Evolutionary conservation across 2,888 invertebrate species (phyloP).

Genomic region (Polietes domitor): DNA sequence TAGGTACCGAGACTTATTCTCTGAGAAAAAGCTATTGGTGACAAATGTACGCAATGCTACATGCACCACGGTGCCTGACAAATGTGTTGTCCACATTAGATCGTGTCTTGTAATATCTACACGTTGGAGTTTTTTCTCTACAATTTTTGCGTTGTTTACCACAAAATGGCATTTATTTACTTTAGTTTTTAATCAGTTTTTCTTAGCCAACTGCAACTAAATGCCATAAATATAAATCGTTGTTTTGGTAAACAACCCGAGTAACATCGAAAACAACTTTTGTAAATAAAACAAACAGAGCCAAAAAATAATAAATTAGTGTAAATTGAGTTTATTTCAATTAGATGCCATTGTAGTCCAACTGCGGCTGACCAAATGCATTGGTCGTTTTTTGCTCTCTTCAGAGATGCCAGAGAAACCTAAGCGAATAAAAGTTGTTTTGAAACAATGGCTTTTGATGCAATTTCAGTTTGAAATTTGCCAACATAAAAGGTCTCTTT

Average conservation of each 20-base stretch:
- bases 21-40: too few relatives aligned
- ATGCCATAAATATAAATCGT: slow-evolving; percentile 19
- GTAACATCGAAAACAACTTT: background rate
- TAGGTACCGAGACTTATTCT: too few relatives aligned
- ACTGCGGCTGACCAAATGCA: background rate
- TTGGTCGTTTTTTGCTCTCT: background rate
- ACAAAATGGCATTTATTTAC: slow-evolving; percentile 26
- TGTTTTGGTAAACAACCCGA: slow-evolving; percentile 29
- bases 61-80: background rate
- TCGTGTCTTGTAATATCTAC: background rate
- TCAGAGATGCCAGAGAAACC: background rate
- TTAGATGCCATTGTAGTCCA: background rate
- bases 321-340: slow-evolving; percentile 5
- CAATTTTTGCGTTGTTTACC: background rate
- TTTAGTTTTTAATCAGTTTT: slow-evolving; percentile 12
- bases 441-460: too few relatives aligned
- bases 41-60: too few relatives aligned
- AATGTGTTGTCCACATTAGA: background rate
- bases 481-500: too few relatives aligned
- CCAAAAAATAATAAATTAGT: slow-evolving; percentile 22
- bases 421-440: background rate
- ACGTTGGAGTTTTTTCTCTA: background rate
- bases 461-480: too few relatives aligned
- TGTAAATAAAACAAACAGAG: background rate
- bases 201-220: slow-evolving; percentile 16